These are phyloP conservation scores for Cyprinella venusta DNA, from an alignment of 2,797 vertebrate species.

Conservation along the genomic window DNA sequence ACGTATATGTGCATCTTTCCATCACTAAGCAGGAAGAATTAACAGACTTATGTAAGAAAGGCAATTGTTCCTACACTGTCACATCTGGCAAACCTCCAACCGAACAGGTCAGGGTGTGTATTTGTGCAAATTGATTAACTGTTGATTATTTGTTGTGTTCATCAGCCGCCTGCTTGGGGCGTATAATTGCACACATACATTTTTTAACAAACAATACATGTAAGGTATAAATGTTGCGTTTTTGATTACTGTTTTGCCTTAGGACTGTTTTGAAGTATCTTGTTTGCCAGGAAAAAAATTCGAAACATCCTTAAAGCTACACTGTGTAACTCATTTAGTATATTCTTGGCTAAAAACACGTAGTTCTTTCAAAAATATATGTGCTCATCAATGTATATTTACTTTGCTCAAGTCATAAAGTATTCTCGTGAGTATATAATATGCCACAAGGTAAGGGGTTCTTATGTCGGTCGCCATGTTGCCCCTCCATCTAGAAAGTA, in stretches of 20 bases:
- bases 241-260: background rate
- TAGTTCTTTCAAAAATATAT: too few relatives aligned
- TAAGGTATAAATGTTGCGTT: background rate
- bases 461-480: too few relatives aligned
- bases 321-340: too few relatives aligned
- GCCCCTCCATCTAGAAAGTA: too few relatives aligned
- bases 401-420: too few relatives aligned
- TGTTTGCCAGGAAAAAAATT: background rate
- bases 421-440: too few relatives aligned
- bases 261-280: background rate
- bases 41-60: constrained; percentile 32
- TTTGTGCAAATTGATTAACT: constrained; percentile 4
- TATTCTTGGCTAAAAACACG: too few relatives aligned
- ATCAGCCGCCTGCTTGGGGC: background rate
- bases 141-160: background rate
- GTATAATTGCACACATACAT: background rate
- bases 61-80: constrained; percentile 26
- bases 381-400: too few relatives aligned
- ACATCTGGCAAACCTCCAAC: constrained; percentile 31
- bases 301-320: too few relatives aligned
- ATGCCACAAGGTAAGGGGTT: too few relatives aligned
- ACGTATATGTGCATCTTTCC: constrained; percentile 25
- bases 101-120: background rate
- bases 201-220: background rate
- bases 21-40: constrained; percentile 49